Percentiles rank a stretch among this genome's conserved stretches.
Conservation (phyloP, 1,140 invertebrate genomes). For the Saccostrea glomerata region DNA sequence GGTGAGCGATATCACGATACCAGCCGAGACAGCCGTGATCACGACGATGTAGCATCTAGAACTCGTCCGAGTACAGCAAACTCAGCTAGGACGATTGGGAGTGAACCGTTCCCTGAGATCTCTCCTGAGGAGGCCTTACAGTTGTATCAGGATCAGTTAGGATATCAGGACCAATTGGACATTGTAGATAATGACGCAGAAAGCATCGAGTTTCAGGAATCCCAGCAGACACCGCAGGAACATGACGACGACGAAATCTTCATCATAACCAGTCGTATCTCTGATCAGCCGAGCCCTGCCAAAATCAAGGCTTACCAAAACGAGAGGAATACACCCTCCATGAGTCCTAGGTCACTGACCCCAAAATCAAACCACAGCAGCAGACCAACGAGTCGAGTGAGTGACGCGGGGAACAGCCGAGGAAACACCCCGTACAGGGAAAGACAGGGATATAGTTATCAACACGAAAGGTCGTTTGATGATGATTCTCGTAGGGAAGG, state of each 20-base stretch:
- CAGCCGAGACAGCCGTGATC: constrained; percentile 34
- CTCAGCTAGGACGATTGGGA: constrained; percentile 70
- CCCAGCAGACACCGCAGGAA: constrained; percentile 52
- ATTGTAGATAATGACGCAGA: constrained; percentile 51
- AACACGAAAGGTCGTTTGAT: constrained; percentile 11
- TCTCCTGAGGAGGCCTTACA: constrained; percentile 71
- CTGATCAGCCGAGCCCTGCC: constrained; percentile 61
- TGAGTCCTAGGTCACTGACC: constrained; percentile 46
- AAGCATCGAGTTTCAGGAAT: constrained; percentile 56
- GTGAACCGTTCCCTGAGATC: constrained; percentile 72
- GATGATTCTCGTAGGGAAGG: constrained; percentile 41
- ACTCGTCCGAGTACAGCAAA: constrained; percentile 67
- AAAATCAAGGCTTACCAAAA: constrained; percentile 62
- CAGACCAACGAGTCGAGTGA: constrained; percentile 24
- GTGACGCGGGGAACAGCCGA: constrained; percentile 4
- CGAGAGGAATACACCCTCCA: constrained; percentile 59
- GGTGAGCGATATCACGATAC: constrained; percentile 35
- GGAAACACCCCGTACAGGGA: constrained; percentile 35
- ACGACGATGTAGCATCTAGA: constrained; percentile 44
- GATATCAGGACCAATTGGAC: constrained; percentile 41
- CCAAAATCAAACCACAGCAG: constrained; percentile 39
- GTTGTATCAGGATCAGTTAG: constrained; percentile 61
- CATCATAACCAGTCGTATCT: constrained; percentile 62
- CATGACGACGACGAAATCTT: constrained; percentile 70
- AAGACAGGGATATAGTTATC: background rate